These are phyloP conservation scores for Anser brachyrhynchus DNA, from an alignment of 2,113 vertebrate species.

Conservation along the genomic window DNA sequence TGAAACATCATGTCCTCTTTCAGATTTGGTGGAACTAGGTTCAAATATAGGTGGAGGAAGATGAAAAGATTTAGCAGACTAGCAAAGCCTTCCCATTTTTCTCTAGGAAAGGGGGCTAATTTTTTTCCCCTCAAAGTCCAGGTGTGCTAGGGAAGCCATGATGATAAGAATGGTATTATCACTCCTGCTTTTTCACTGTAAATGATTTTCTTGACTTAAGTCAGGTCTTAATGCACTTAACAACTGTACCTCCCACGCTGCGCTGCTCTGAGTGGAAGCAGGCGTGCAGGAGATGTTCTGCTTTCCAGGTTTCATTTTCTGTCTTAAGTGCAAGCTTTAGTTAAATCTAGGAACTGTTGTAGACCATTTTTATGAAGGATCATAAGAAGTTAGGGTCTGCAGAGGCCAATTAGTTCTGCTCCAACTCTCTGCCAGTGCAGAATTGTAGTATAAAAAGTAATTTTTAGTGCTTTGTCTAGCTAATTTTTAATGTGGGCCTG, in stretches of 20 bases:
- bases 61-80: not conserved
- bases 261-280: constrained; percentile 8
- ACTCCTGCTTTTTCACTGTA: not conserved
- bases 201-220: not conserved
- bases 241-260: not conserved
- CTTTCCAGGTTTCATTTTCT: constrained; percentile 37
- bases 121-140: not conserved
- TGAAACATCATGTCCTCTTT: not conserved
- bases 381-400: constrained; percentile 43
- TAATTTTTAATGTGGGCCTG: constrained; percentile 50
- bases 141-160: not conserved
- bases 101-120: not conserved
- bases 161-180: not conserved
- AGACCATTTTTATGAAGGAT: constrained; percentile 23
- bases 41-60: not conserved
- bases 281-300: constrained; percentile 14
- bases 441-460: constrained; percentile 18
- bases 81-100: not conserved
- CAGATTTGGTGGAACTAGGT: not conserved
- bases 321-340: constrained; percentile 2
- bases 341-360: constrained; percentile 23
- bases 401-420: constrained; percentile 62
- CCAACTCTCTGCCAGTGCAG: constrained; percentile 21
- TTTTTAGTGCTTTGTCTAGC: constrained; percentile 46
- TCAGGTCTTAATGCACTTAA: not conserved